A percentile compares a stretch with the other conserved stretches of the same genome.
Evolutionary conservation across 2,113 vertebrate genomes (phyloP).

Genomic region (Mugil cephalus): DNA sequence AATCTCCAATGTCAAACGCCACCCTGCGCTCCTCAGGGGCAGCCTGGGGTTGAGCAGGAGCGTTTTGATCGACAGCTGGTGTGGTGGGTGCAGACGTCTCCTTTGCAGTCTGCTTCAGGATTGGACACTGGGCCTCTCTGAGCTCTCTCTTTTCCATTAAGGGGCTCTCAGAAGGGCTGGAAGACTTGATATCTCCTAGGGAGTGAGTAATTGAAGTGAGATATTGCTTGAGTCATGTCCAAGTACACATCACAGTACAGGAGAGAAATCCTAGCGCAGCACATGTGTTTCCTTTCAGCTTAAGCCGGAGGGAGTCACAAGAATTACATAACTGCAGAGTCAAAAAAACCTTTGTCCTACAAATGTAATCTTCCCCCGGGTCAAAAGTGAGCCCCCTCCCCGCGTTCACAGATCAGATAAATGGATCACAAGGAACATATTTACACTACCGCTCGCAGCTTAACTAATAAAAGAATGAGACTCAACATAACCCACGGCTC

Average conservation of each 20-base stretch:
- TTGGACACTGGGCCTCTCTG: conserved; percentile 79
- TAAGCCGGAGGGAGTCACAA: conserved; percentile 4
- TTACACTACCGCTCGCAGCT: conserved; percentile 38
- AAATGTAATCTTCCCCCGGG: background rate
- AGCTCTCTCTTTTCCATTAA: conserved; percentile 93
- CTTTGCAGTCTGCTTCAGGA: conserved; percentile 87
- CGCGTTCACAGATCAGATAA: conserved; percentile 50
- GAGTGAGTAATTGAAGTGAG: conserved; percentile 21
- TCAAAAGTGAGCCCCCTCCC: background rate
- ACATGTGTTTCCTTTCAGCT: conserved; percentile 11
- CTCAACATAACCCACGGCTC: conserved; percentile 4
- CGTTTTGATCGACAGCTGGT: conserved; percentile 14
- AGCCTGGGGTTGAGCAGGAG: conserved; percentile 47
- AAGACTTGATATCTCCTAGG: conserved; percentile 90
- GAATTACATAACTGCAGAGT: conserved; percentile 36
- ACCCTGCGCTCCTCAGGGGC: conserved; percentile 88
- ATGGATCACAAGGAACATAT: conserved; percentile 49
- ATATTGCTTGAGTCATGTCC: conserved; percentile 23
- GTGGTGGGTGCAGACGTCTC: conserved; percentile 31
- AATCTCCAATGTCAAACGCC: conserved; percentile 92
- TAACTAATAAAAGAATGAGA: conserved; percentile 30
- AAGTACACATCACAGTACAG: conserved; percentile 42
- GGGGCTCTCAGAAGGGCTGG: conserved; percentile 93
- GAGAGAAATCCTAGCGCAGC: conserved; percentile 29
- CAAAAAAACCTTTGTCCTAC: conserved; percentile 32